Evolutionary conservation across 2,113 vertebrate species (phyloP).

Genomic region (Oncorhynchus gorbuscha): DNA sequence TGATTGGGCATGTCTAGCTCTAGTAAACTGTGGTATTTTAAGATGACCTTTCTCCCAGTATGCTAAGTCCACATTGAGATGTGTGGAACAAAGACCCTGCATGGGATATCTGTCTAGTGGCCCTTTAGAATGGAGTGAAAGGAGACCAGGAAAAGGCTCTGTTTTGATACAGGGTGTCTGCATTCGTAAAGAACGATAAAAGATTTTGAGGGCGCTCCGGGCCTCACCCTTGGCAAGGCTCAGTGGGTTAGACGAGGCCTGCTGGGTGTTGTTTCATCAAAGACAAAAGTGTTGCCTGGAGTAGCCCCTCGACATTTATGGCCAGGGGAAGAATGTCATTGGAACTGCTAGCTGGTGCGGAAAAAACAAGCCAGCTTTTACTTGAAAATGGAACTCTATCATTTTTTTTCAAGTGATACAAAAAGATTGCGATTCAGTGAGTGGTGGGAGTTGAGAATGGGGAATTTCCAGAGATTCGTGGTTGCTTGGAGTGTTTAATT

Average conservation of each 20-base stretch:
- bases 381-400: conserved; percentile 1
- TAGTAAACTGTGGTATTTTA: background rate
- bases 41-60: background rate
- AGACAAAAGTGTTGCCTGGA: conserved; percentile 25
- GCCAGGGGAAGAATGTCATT: conserved; percentile 31
- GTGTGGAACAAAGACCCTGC: conserved; percentile 29
- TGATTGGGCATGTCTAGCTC: background rate
- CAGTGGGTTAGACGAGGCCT: conserved; percentile 22
- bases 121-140: conserved; percentile 19
- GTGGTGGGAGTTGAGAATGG: conserved; percentile 13
- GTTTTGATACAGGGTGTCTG: conserved; percentile 22
- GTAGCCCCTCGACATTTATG: conserved; percentile 26
- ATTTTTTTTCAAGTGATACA: conserved; percentile 5
- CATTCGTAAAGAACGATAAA: background rate
- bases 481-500: conserved; percentile 43
- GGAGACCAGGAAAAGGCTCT: conserved; percentile 23
- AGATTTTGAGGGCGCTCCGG: background rate
- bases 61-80: conserved; percentile 33
- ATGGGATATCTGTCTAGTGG: conserved; percentile 23
- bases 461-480: conserved; percentile 30
- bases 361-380: background rate
- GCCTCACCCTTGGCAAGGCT: conserved; percentile 4
- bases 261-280: conserved; percentile 21
- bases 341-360: conserved; percentile 9
- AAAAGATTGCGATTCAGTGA: conserved; percentile 11